Evolutionary conservation across 2,113 vertebrate species (phyloP).

Genomic region (Bubo scandiacus): DNA sequence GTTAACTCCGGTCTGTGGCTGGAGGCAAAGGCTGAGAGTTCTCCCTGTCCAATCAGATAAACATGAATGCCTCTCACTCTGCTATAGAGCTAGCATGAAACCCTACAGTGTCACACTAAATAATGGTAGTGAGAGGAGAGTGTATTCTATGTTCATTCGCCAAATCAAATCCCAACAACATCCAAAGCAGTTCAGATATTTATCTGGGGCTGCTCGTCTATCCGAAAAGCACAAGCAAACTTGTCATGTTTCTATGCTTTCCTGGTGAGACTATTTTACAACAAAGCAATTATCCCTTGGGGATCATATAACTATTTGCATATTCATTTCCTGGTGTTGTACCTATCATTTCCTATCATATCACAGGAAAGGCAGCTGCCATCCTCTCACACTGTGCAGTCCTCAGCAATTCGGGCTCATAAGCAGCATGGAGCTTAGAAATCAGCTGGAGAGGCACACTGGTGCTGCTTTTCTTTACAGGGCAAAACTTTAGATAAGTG

Average conservation of each 20-base stretch:
- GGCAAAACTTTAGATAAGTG: background rate
- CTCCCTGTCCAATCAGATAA: background rate
- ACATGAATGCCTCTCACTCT: background rate
- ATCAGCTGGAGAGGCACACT: background rate
- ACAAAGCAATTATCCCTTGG: background rate
- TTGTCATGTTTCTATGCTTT: background rate
- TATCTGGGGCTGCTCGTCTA: background rate
- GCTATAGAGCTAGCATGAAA: background rate
- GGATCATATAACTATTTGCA: background rate
- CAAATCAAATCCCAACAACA: background rate
- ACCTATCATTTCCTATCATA: constrained; percentile 27
- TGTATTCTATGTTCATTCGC: fast-evolving
- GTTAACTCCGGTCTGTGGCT: background rate
- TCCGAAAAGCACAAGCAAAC: background rate
- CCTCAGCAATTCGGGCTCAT: background rate
- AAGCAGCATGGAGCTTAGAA: background rate
- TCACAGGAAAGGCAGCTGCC: background rate
- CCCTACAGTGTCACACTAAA: background rate
- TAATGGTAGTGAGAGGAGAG: background rate
- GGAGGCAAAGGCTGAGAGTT: background rate
- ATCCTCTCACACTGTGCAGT: background rate
- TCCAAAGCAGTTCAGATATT: background rate
- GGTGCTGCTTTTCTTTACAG: background rate
- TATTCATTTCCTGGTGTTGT: background rate
- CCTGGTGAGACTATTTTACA: constrained; percentile 5